Percentiles rank a stretch among this genome's conserved stretches.
These are phyloP conservation scores for Chaenodraco wilsoni DNA, from an alignment of 2,797 vertebrate genomes.

Conservation along the genomic window DNA sequence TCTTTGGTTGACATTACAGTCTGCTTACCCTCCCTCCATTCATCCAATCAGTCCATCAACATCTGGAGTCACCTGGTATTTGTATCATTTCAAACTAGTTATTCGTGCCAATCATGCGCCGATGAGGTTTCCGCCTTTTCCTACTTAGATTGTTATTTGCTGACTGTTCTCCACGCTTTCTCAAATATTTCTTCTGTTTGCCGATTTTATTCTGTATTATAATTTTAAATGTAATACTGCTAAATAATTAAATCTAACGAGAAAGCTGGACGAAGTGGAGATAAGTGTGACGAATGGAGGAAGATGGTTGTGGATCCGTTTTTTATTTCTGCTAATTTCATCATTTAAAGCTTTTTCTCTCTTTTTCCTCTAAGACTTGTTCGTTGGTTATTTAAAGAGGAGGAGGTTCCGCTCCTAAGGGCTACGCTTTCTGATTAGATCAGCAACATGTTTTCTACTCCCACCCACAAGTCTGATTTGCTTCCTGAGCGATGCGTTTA, in stretches of 20 bases:
- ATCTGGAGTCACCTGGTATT: slow-evolving; percentile 13
- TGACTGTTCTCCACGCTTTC: slow-evolving; percentile 2
- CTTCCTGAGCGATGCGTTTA: background rate
- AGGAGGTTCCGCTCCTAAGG: slow-evolving; percentile 9
- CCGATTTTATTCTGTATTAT: slow-evolving; percentile 6
- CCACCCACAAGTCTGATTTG: slow-evolving; percentile 2
- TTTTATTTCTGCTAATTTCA: slow-evolving; percentile 46
- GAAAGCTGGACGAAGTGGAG: slow-evolving; percentile 25
- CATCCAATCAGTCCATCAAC: slow-evolving; percentile 2
- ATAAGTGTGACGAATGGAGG: slow-evolving; percentile 31
- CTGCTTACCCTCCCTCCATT: background rate
- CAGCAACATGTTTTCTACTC: background rate
- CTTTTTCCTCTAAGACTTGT: background rate
- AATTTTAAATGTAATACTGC: background rate
- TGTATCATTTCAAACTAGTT: slow-evolving; percentile 43
- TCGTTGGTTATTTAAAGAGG: slow-evolving; percentile 23
- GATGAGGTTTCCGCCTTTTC: slow-evolving; percentile 37
- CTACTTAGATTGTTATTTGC: slow-evolving; percentile 53
- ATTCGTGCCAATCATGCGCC: slow-evolving; percentile 52
- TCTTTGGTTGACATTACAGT: background rate
- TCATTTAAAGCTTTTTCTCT: slow-evolving; percentile 34
- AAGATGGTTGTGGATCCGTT: slow-evolving; percentile 13
- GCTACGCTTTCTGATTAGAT: slow-evolving; percentile 29
- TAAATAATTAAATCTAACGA: slow-evolving; percentile 25
- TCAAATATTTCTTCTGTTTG: slow-evolving; percentile 11